Evolutionary conservation across 2,888 invertebrate species (phyloP).

Genomic region (Dilophus febrilis): DNA sequence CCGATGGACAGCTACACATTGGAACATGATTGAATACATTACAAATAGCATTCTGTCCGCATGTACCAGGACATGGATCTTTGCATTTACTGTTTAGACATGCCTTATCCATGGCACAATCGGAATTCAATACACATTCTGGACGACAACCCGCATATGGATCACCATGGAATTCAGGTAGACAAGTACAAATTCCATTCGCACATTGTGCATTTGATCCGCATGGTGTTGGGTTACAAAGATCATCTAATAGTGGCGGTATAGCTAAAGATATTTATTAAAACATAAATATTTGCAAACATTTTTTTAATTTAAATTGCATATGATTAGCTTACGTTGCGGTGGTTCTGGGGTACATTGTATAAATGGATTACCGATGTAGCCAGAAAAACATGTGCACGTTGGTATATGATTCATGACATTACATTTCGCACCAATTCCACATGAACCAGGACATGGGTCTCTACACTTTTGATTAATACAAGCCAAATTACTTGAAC

Average conservation of each 20-base stretch:
- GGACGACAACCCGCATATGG: conserved; percentile 52
- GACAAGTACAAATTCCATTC: conserved; percentile 52
- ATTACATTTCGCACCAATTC: conserved; percentile 39
- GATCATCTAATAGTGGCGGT: conserved; percentile 31
- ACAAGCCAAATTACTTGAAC: conserved; percentile 48
- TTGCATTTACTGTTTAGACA: conserved; percentile 52
- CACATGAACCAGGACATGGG: conserved; percentile 53
- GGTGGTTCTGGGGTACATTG: conserved; percentile 23
- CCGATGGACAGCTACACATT: conserved; percentile 51
- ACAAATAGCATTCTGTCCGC: conserved; percentile 51
- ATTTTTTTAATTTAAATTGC: conserved; percentile 36
- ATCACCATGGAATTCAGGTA: conserved; percentile 53
- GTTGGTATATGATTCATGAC: conserved; percentile 50
- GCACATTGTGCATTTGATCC: conserved; percentile 50
- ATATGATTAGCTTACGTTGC: background rate
- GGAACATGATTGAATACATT: conserved; percentile 55
- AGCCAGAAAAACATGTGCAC: conserved; percentile 41
- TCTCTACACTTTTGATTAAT: conserved; percentile 49
- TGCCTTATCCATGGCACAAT: conserved; percentile 47
- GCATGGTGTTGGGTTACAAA: conserved; percentile 57
- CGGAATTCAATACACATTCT: conserved; percentile 50
- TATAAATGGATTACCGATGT: conserved; percentile 37
- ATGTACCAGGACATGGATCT: conserved; percentile 52
- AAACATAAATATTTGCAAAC: conserved; percentile 14
- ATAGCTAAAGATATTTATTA: conserved; percentile 22